Conservation (phyloP, 2,113 vertebrate genomes). For the Megalops atlanticus region DNA sequence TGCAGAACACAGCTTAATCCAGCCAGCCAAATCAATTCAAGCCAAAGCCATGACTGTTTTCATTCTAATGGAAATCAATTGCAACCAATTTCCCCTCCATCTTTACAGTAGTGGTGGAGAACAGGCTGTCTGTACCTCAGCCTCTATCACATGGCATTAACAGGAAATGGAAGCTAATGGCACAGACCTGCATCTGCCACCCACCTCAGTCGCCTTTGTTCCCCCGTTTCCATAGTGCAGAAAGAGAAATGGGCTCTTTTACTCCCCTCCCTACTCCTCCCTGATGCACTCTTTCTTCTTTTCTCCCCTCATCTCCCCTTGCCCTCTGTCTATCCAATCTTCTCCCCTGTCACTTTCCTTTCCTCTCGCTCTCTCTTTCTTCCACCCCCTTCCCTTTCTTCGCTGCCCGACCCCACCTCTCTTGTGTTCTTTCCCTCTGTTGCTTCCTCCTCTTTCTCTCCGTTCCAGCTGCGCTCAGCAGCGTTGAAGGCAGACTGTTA, state of each 20-base stretch:
- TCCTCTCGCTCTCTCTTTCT: constrained; percentile 41
- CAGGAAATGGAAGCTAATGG: too few species aligned
- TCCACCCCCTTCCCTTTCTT: background rate
- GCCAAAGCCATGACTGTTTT: background rate
- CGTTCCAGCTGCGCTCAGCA: too few species aligned
- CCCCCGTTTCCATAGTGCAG: too few species aligned
- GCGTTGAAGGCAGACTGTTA: background rate
- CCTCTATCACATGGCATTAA: too few species aligned
- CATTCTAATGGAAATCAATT: constrained; percentile 35
- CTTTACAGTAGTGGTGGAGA: background rate
- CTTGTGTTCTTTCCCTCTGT: background rate
- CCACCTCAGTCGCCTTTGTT: background rate
- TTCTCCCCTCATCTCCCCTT: constrained; percentile 34
- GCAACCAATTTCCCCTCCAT: constrained; percentile 37
- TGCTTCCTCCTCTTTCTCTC: background rate
- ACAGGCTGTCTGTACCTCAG: too few species aligned
- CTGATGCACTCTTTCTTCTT: constrained; percentile 49
- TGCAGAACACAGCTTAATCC: background rate
- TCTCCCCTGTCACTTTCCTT: constrained; percentile 60
- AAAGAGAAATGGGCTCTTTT: too few species aligned
- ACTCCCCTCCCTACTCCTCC: constrained; percentile 22
- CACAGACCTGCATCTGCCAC: constrained; percentile 39
- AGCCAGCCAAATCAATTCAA: background rate
- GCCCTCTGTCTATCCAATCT: too few species aligned
- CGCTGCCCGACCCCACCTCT: background rate